Percentiles rank a stretch among this genome's conserved stretches.
phyloP scores from a whole-genome alignment of 2,888 invertebrate genomes.

The Cosmia pyralina region DNA sequence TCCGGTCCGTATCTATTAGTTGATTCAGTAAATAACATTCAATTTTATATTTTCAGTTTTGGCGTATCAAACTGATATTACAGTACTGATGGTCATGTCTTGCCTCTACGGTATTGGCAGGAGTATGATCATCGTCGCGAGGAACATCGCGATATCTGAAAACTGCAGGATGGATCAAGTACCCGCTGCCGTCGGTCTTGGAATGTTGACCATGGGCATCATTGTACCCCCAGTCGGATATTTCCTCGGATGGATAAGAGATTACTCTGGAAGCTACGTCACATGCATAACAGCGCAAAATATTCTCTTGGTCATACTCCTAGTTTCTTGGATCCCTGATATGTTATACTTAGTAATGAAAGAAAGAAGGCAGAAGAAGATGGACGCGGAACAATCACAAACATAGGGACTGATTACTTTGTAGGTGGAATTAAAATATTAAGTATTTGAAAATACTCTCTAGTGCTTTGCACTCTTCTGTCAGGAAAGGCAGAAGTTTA shows the following conservation, averaged over 20 bases:
- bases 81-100: slow-evolving; percentile 88
- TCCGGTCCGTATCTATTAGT: slow-evolving; percentile 7
- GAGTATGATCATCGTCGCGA: slow-evolving; percentile 93
- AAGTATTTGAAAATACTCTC: slow-evolving; percentile 62
- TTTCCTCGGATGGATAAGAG: slow-evolving; percentile 92
- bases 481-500: slow-evolving; percentile 34
- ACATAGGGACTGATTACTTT: slow-evolving; percentile 64
- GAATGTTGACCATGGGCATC: slow-evolving; percentile 93
- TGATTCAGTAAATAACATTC: slow-evolving; percentile 12
- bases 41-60: slow-evolving; percentile 85
- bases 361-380: slow-evolving; percentile 75
- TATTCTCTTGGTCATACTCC: slow-evolving; percentile 87
- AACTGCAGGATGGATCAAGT: slow-evolving; percentile 90
- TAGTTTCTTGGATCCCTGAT: slow-evolving; percentile 91
- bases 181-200: slow-evolving; percentile 93
- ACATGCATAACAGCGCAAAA: slow-evolving; percentile 92
- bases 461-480: slow-evolving; percentile 42
- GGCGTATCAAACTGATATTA: slow-evolving; percentile 90
- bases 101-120: slow-evolving; percentile 92
- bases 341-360: slow-evolving; percentile 82
- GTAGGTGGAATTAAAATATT: slow-evolving; percentile 43
- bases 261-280: slow-evolving; percentile 91
- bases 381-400: slow-evolving; percentile 70
- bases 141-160: slow-evolving; percentile 93
- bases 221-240: slow-evolving; percentile 92